Percentiles rank a stretch among this genome's conserved stretches.
These are phyloP conservation scores for Thereuonema tuberculata DNA, from an alignment of 1,140 invertebrate genomes.

Conservation along the genomic window DNA sequence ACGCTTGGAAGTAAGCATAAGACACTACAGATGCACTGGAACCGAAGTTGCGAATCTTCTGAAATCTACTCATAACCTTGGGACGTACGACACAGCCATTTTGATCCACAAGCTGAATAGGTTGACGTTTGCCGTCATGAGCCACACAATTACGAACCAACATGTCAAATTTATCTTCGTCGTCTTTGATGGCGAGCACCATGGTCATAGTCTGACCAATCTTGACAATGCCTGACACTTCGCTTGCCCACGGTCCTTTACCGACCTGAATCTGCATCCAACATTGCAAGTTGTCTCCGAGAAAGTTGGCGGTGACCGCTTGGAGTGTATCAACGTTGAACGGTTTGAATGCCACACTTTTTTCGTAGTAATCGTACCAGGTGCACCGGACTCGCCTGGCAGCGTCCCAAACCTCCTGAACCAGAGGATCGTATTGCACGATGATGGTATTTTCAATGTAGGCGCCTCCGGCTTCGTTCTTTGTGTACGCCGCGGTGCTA, in stretches of 20 bases:
- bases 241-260: slow-evolving; percentile 85
- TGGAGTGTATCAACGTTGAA: slow-evolving; percentile 85
- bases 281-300: slow-evolving; percentile 85
- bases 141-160: slow-evolving; percentile 84
- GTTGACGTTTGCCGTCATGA: slow-evolving; percentile 72
- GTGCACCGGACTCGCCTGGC: slow-evolving; percentile 74
- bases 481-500: slow-evolving; percentile 45
- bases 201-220: slow-evolving; percentile 94
- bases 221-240: slow-evolving; percentile 86
- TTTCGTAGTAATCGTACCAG: slow-evolving; percentile 92
- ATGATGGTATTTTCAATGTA: slow-evolving; percentile 92
- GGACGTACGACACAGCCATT: slow-evolving; percentile 80
- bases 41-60: slow-evolving; percentile 91
- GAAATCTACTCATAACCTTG: slow-evolving; percentile 85
- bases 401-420: slow-evolving; percentile 38
- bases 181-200: slow-evolving; percentile 87
- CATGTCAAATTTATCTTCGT: slow-evolving; percentile 93
- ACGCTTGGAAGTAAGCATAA: slow-evolving; percentile 91
- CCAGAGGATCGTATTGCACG: slow-evolving; percentile 86
- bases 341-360: slow-evolving; percentile 80
- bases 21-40: slow-evolving; percentile 83
- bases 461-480: slow-evolving; percentile 75
- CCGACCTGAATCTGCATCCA: slow-evolving; percentile 91
- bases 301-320: slow-evolving; percentile 83
- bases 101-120: slow-evolving; percentile 82